Conservation (phyloP, 37 sponge, comb jelly and placozoan species). For the Oscarella lobularis region DNA sequence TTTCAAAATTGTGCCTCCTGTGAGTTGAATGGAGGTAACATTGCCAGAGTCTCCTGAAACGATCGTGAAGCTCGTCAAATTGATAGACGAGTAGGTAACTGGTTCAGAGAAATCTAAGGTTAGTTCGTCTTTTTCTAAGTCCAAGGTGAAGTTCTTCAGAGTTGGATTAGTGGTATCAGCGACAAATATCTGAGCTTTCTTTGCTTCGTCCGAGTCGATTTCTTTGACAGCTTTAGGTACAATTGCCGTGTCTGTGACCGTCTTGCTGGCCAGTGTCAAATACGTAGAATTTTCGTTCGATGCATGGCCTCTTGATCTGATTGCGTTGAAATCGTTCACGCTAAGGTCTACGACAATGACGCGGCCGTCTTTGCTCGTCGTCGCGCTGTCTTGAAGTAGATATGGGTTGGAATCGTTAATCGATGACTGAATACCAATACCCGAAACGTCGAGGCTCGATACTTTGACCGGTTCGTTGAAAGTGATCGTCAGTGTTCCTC, state of each 20-base stretch:
- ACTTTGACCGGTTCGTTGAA: slow-evolving; percentile 73
- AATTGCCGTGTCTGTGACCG: slow-evolving; percentile 45
- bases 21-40: slow-evolving; percentile 23
- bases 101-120: slow-evolving; percentile 11
- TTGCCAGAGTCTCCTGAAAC: slow-evolving; percentile 14
- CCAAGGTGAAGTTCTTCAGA: not conserved
- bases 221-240: not conserved
- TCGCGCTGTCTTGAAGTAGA: slow-evolving; percentile 20
- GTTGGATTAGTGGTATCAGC: slow-evolving; percentile 4
- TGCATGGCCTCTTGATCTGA: not conserved
- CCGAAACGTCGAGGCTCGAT: slow-evolving; percentile 16
- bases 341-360: slow-evolving; percentile 2
- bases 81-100: slow-evolving; percentile 29
- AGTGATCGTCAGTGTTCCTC: slow-evolving; percentile 33
- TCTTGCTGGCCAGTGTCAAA: slow-evolving; percentile 43
- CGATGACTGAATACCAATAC: slow-evolving; percentile 35
- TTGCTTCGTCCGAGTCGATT: not conserved
- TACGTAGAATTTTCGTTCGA: slow-evolving; percentile 15
- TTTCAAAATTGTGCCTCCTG: slow-evolving; percentile 19
- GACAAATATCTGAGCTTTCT: slow-evolving; percentile 12
- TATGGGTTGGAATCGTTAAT: slow-evolving; percentile 9
- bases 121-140: slow-evolving; percentile 5
- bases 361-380: not conserved
- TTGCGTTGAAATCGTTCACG: not conserved
- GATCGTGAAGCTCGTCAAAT: slow-evolving; percentile 55